A percentile compares a stretch with the other conserved stretches of the same genome.
These are phyloP conservation scores for Myotis yumanensis DNA, from an alignment of 2,113 vertebrate species.

Conservation along the genomic window DNA sequence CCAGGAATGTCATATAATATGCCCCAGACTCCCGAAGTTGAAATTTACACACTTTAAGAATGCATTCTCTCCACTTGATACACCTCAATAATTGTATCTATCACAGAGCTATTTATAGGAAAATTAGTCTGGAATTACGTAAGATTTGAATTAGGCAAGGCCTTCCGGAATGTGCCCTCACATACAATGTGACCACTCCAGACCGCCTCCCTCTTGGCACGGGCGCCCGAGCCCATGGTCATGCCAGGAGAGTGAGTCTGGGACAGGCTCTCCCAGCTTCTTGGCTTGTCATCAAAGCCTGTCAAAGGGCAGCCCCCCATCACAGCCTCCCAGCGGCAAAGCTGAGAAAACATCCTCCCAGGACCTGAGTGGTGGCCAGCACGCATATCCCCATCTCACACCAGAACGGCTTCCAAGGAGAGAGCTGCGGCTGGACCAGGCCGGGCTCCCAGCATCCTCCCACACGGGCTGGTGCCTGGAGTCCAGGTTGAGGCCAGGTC, in stretches of 20 bases:
- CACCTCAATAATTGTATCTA: constrained; percentile 53
- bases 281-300: constrained; percentile 68
- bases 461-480: neutral
- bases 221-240: neutral
- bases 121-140: constrained; percentile 52
- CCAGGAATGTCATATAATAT: neutral
- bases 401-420: neutral
- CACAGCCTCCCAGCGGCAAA: constrained; percentile 31
- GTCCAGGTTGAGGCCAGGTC: neutral
- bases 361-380: neutral
- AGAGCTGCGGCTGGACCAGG: neutral
- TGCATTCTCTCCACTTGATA: constrained; percentile 18
- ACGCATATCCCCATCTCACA: neutral
- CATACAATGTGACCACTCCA: neutral
- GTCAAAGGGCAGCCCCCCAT: constrained; percentile 25
- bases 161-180: constrained; percentile 24
- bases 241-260: constrained; percentile 33
- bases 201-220: neutral
- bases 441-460: neutral
- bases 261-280: constrained; percentile 17
- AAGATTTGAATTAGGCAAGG: constrained; percentile 58
- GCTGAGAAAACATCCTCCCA: constrained; percentile 63
- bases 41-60: constrained; percentile 40
- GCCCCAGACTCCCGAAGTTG: neutral
- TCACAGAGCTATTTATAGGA: constrained; percentile 57